A percentile compares a stretch with the other conserved stretches of the same genome.
These are phyloP conservation scores for Callospermophilus lateralis DNA, from an alignment of 2,113 vertebrate species.

Conservation along the genomic window DNA sequence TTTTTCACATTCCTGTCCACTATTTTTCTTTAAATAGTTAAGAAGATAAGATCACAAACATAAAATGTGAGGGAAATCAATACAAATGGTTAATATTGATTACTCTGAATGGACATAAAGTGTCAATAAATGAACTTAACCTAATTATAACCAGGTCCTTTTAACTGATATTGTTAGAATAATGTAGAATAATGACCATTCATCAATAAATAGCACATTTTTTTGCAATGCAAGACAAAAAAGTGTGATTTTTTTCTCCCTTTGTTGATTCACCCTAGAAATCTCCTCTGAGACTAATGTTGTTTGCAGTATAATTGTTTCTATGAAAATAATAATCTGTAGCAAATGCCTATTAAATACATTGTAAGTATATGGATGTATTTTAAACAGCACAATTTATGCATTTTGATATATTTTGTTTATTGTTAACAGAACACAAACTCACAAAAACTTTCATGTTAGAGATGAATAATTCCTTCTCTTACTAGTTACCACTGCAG, in stretches of 20 bases:
- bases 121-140: neutral
- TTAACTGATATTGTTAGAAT: slow-evolving; percentile 18
- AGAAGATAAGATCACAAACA: neutral
- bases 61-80: slow-evolving; percentile 39
- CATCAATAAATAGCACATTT: neutral
- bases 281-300: neutral
- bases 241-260: neutral
- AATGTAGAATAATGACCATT: slow-evolving; percentile 29
- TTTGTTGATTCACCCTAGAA: neutral
- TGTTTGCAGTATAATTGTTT: neutral
- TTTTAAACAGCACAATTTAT: neutral
- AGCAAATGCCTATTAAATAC: neutral
- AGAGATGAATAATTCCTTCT: neutral
- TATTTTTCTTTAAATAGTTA: slow-evolving; percentile 40
- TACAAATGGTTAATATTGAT: slow-evolving; percentile 1
- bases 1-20: neutral
- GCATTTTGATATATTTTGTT: neutral
- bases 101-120: neutral
- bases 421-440: neutral
- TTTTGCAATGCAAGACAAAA: slow-evolving; percentile 26
- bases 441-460: neutral
- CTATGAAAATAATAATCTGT: neutral
- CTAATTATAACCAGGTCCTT: neutral
- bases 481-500: neutral
- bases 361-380: neutral